A percentile compares a stretch with the other conserved stretches of the same genome.
These are phyloP conservation scores for Steatocranus sp. DNA, from an alignment of 2,797 vertebrate genomes.

Conservation along the genomic window DNA sequence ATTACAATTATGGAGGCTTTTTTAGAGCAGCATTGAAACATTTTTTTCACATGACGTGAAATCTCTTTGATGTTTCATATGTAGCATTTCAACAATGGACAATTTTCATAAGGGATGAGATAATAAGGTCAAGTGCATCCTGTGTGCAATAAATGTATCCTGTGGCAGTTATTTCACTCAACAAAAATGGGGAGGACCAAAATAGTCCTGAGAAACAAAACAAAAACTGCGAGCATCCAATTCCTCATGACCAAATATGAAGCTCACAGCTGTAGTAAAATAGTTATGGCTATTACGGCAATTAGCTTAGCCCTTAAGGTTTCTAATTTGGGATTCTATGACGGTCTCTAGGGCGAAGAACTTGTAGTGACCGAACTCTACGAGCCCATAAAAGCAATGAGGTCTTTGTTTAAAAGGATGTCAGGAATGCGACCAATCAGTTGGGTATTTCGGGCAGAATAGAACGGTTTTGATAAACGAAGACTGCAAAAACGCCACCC, in stretches of 20 bases:
- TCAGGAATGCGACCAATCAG: constrained; percentile 80
- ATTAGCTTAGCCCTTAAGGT: constrained; percentile 53
- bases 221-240: constrained; percentile 5
- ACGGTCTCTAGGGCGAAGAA: constrained; percentile 53
- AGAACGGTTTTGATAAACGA: constrained; percentile 81
- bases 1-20: constrained; percentile 28
- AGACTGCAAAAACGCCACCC: constrained; percentile 71
- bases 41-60: constrained; percentile 5
- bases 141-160: constrained; percentile 15
- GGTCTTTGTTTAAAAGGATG: constrained; percentile 73
- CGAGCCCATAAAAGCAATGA: constrained; percentile 63
- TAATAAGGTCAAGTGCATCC: constrained; percentile 22
- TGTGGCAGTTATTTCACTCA: constrained; percentile 34
- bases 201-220: constrained; percentile 60
- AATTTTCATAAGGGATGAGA: constrained; percentile 24
- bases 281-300: constrained; percentile 40
- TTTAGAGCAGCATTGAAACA: constrained; percentile 20
- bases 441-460: constrained; percentile 81
- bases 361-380: constrained; percentile 47
- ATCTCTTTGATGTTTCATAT: constrained; percentile 26
- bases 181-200: constrained; percentile 41
- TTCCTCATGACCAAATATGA: constrained; percentile 72
- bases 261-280: constrained; percentile 54
- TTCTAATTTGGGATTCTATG: constrained; percentile 62
- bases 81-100: constrained; percentile 12